Base-by-base conservation (phyloP, 2,797 vertebrate species). In the Botia kubotai region DNA sequence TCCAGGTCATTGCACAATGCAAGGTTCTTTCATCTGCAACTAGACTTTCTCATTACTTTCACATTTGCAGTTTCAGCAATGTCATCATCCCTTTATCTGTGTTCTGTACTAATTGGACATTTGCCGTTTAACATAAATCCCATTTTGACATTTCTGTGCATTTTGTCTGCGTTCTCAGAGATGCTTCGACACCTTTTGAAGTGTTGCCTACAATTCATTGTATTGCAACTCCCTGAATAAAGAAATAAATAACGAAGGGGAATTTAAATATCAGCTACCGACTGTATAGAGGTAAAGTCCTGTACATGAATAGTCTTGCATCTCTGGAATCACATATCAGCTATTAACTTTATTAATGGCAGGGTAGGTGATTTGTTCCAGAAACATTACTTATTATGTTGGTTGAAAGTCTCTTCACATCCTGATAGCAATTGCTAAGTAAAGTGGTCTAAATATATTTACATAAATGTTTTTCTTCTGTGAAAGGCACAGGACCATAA, bases 101-200 rank as follows among this genome's bases (percentile, higher is more conserved):
- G 13, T 57, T 19, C 6, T 53, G 53, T 46, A 29, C 33, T 77
- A 16, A 4, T 26, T 69, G 57, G 65, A 77, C 39, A 77, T 69
- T 58, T 21, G 4, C 62, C 26, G 53, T 66, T 55, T 76, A 66
- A 39, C 26, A n/a, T 17, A 76, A 67, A 76, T 76, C n/a, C 16
- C 62, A 23, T 66, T 33, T 33, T 33, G 33, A 33, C 33, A 33
- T 33, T 33, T 33, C 33, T 77, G 26, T 48, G 69, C 33, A 7
- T 52, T 48, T 19, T 46, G 36, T 16, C 36, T 58, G 52, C 36
- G 69, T 69, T 77, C 67, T 57, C 48, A 21, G 21, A 46, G 52
- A 69, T 13, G 23, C 23, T 53, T 77, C 65, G 48, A 53, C 65
- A 36, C 2, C 10, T 68, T 46, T 77, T 69, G 26, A 58, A 23